Evolutionary conservation across 2,888 invertebrate genomes (phyloP).

Genomic region (Endotricha flammealis): DNA sequence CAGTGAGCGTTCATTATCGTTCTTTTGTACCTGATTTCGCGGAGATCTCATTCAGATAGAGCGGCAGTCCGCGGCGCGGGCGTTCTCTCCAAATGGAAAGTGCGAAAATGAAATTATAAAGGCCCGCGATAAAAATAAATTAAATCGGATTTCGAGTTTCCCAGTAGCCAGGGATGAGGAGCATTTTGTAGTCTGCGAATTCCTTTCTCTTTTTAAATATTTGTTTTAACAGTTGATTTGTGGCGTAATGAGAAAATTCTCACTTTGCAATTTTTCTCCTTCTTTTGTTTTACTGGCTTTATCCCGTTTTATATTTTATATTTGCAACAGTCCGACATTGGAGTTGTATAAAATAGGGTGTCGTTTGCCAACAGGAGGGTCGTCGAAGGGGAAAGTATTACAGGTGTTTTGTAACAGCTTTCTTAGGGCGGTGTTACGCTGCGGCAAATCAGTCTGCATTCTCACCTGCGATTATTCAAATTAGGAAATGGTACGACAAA

Average conservation of each 20-base stretch:
- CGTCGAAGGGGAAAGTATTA: conserved; percentile 5
- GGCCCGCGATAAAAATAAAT: conserved; percentile 78
- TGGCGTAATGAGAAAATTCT: conserved; percentile 72
- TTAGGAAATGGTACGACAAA: conserved; percentile 75
- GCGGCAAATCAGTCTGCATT: conserved; percentile 68
- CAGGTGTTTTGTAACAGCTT: conserved; percentile 19
- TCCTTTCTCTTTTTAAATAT: conserved; percentile 73
- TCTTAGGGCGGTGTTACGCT: conserved; percentile 35
- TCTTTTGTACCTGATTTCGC: conserved; percentile 78
- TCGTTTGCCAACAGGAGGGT: conserved; percentile 7
- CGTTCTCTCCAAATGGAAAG: conserved; percentile 75
- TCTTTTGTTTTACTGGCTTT: conserved; percentile 40
- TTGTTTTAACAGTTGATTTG: conserved; percentile 77
- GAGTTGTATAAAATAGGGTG: conserved; percentile 4
- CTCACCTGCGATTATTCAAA: conserved; percentile 77
- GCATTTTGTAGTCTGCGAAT: conserved; percentile 71
- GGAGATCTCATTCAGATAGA: conserved; percentile 78
- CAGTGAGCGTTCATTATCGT: conserved; percentile 78
- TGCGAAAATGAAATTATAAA: conserved; percentile 80
- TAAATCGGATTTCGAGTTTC: conserved; percentile 77
- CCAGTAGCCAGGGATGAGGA: conserved; percentile 71
- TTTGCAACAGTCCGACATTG: conserved; percentile 11
- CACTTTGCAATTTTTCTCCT: conserved; percentile 57
- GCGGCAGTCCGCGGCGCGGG: conserved; percentile 70
- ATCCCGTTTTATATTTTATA: conserved; percentile 28